Conservation (phyloP, 1,140 invertebrate genomes). For the Nephila pilipes region DNA sequence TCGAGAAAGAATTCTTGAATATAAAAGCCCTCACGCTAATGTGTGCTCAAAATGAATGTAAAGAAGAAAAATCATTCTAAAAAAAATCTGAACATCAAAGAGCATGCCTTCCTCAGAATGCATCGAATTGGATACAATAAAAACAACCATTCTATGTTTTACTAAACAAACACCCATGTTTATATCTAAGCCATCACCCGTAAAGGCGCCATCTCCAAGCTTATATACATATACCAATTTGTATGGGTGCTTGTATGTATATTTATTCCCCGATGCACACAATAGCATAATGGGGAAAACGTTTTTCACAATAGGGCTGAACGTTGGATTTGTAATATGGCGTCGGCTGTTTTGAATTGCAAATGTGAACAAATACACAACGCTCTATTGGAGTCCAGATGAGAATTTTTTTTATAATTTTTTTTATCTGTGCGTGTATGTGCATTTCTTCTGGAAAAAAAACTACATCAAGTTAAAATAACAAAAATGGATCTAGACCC, state of each 20-base stretch:
- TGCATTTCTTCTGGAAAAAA: not conserved
- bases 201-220: not conserved
- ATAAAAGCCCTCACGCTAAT: too few relatives aligned
- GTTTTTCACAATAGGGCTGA: conserved; percentile 5
- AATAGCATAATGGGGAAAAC: conserved; percentile 15
- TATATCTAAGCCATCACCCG: not conserved
- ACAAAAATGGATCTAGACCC: not conserved
- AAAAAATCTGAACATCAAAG: too few relatives aligned
- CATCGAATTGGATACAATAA: conserved; percentile 6
- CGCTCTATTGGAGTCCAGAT: conserved; percentile 20
- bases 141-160: not conserved
- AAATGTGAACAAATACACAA: conserved; percentile 23
- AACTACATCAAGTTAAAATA: not conserved
- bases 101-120: not conserved
- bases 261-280: not conserved
- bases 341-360: conserved; percentile 13
- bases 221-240: not conserved
- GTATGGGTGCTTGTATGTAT: conserved; percentile 1
- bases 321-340: conserved; percentile 4
- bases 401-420: not conserved
- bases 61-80: too few relatives aligned
- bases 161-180: conserved; percentile 25
- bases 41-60: too few relatives aligned
- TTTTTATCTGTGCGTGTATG: not conserved
- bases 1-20: too few relatives aligned